These are phyloP conservation scores for Leptinotarsa haldemani DNA, from an alignment of 2,888 invertebrate species.

Conservation along the genomic window DNA sequence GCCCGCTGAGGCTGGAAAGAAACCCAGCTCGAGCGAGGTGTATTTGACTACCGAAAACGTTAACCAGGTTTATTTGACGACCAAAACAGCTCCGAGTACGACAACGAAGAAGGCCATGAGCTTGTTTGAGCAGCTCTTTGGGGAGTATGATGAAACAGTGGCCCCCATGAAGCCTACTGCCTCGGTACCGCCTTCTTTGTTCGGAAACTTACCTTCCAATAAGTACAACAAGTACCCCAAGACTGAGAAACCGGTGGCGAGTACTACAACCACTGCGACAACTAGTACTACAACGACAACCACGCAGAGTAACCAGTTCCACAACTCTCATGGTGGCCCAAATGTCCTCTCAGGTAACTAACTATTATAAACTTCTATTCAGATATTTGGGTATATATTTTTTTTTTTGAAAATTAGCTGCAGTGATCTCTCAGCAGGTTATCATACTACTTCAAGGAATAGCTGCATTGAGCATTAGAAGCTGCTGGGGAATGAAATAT, in stretches of 20 bases:
- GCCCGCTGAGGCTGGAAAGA: conserved; percentile 40
- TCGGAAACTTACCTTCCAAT: conserved; percentile 51
- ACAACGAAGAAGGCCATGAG: conserved; percentile 64
- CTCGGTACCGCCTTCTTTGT: conserved; percentile 49
- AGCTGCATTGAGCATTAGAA: no score
- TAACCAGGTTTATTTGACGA: conserved; percentile 53
- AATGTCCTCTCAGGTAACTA: conserved; percentile 50
- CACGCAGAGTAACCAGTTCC: conserved; percentile 32
- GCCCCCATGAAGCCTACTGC: conserved; percentile 39
- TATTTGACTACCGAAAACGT: conserved; percentile 55
- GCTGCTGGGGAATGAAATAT: no score
- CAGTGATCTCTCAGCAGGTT: no score
- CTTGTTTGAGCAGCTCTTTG: conserved; percentile 64
- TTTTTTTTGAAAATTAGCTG: no score
- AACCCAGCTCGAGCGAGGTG: conserved; percentile 48
- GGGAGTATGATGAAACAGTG: conserved; percentile 63
- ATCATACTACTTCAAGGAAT: no score
- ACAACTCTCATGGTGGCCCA: conserved; percentile 52
- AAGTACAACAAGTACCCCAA: conserved; percentile 46
- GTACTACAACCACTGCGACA: conserved; percentile 44
- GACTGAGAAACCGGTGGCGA: conserved; percentile 44
- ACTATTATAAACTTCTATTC: neutral
- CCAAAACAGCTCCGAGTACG: conserved; percentile 54
- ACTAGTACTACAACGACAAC: conserved; percentile 42
- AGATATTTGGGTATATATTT: no score